phyloP scores from a whole-genome alignment of 2,888 invertebrate species.

The Dendrolimus pini region DNA sequence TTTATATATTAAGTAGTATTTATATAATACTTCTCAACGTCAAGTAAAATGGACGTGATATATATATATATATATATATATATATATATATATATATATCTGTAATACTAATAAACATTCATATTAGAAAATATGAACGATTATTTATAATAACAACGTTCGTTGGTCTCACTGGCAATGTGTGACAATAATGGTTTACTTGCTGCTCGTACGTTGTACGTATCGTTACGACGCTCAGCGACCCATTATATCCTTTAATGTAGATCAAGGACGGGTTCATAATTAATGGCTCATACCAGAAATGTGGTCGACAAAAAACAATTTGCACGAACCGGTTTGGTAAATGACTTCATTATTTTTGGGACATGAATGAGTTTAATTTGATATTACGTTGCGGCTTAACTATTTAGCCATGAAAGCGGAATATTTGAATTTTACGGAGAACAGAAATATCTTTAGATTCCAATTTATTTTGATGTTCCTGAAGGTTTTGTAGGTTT shows the following conservation, averaged over 20 bases:
- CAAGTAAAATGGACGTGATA: no score
- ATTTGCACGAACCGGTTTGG: background rate
- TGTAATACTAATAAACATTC: background rate
- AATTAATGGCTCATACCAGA: slow-evolving; percentile 28
- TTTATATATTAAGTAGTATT: no score
- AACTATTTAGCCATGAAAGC: background rate
- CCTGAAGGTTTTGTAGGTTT: no score
- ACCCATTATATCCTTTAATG: slow-evolving; percentile 28
- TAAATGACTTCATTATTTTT: background rate
- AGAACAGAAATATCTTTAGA: background rate
- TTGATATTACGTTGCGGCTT: background rate
- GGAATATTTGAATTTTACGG: background rate
- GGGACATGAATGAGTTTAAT: background rate
- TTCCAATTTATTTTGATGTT: no score
- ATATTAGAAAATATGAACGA: background rate
- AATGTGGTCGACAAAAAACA: slow-evolving; percentile 7
- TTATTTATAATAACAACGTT: background rate
- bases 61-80: no score
- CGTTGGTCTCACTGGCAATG: background rate
- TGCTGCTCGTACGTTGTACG: slow-evolving; percentile 7
- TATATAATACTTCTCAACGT: no score
- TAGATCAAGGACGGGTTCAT: slow-evolving; percentile 31
- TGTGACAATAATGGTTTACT: background rate
- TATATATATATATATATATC: no score
- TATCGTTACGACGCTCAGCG: slow-evolving; percentile 16